Evolutionary conservation across 1,140 invertebrate genomes (phyloP).

Genomic region (Hylaeus anthracinus): DNA sequence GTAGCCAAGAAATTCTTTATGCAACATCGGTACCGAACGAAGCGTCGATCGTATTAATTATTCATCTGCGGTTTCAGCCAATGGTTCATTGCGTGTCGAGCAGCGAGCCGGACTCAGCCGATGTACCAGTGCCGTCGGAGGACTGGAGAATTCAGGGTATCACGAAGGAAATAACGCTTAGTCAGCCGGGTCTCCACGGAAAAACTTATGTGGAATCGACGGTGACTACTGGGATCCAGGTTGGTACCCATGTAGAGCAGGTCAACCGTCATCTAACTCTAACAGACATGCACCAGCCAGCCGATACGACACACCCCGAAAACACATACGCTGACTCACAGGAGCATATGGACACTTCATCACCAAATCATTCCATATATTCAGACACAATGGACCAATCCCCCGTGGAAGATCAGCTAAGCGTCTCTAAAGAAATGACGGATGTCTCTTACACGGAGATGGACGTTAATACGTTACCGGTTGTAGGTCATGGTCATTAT

Average conservation of each 20-base stretch:
- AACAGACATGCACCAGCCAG: conserved; percentile 78
- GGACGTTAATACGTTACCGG: conserved; percentile 59
- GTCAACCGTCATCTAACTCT: conserved; percentile 77
- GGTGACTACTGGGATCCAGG: conserved; percentile 80
- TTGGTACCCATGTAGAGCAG: conserved; percentile 79
- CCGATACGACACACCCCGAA: conserved; percentile 80
- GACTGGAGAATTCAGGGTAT: conserved; percentile 78
- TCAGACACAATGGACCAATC: conserved; percentile 71
- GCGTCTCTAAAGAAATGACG: conserved; percentile 65
- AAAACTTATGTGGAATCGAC: conserved; percentile 81
- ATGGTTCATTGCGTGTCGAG: conserved; percentile 93
- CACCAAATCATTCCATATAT: conserved; percentile 78
- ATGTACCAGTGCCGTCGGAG: conserved; percentile 75
- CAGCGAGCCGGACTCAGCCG: conserved; percentile 88
- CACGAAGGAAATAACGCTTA: conserved; percentile 73
- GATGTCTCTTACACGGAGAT: conserved; percentile 60
- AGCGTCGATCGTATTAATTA: neutral
- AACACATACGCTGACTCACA: conserved; percentile 76
- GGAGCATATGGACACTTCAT: conserved; percentile 77
- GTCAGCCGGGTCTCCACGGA: conserved; percentile 69
- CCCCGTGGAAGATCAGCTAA: conserved; percentile 60
- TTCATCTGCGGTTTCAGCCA: conserved; percentile 81
- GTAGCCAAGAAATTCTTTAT: no score
- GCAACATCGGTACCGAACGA: neutral
- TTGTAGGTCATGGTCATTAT: conserved; percentile 68